phyloP scores from a whole-genome alignment of 2,797 vertebrate species.

The Spinus olivaceus region DNA sequence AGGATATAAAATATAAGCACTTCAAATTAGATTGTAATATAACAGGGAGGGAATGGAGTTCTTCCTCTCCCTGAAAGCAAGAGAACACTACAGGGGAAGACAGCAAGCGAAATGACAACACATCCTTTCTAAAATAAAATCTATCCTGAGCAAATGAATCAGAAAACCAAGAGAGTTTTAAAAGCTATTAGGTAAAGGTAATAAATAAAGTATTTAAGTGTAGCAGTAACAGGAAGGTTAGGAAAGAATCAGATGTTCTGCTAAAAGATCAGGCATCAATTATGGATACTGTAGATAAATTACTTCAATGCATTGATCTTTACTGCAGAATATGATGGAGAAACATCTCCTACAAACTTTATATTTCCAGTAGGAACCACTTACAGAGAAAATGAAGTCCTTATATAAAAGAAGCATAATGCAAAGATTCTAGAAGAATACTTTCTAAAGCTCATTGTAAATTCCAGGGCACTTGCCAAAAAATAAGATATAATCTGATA shows the following conservation, averaged over 20 bases:
- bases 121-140: not conserved
- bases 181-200: slow-evolving; percentile 31
- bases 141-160: not conserved
- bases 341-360: not conserved
- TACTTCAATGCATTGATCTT: slow-evolving; percentile 29
- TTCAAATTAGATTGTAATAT: not conserved
- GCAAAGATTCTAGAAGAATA: not conserved
- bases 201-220: slow-evolving; percentile 43
- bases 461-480: not conserved
- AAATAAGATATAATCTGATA: not conserved
- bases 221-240: slow-evolving; percentile 27
- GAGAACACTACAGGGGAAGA: not conserved
- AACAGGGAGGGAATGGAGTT: not conserved
- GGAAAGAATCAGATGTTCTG: slow-evolving; percentile 25
- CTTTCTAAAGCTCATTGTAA: not conserved
- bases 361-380: not conserved
- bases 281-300: slow-evolving; percentile 34
- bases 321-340: not conserved
- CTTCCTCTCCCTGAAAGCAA: not conserved
- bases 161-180: slow-evolving; percentile 13
- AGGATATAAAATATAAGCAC: not conserved
- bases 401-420: not conserved
- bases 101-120: not conserved
- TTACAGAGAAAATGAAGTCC: not conserved
- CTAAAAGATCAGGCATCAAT: slow-evolving; percentile 41